A percentile compares a stretch with the other conserved stretches of the same genome.
Conservation (phyloP, 37 sponge, comb jelly and placozoan species). For the Haliclona indistincta region DNA sequence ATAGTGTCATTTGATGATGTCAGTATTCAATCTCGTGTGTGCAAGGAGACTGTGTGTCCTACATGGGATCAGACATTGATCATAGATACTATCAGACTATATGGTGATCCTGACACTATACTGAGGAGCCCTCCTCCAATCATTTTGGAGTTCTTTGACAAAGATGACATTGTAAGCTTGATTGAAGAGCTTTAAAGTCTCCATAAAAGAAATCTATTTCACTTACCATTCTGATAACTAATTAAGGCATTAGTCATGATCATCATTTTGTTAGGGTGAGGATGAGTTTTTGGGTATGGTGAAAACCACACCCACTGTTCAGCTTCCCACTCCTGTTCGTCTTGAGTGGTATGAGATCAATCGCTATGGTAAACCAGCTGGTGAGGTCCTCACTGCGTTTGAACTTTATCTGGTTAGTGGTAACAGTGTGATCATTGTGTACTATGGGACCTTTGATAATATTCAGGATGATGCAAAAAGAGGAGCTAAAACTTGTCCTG, state of each 20-base stretch:
- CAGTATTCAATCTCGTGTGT: constrained; percentile 56
- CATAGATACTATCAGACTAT: constrained; percentile 82
- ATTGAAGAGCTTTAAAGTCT: too few relatives aligned
- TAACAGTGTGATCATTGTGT: too few relatives aligned
- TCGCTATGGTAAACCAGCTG: constrained; percentile 60
- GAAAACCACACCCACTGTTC: constrained; percentile 57
- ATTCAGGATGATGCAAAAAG: too few relatives aligned
- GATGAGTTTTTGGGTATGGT: constrained; percentile 87
- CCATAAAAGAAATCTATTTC: too few relatives aligned
- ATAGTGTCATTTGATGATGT: constrained; percentile 76
- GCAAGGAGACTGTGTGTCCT: constrained; percentile 90
- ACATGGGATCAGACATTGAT: constrained; percentile 98
- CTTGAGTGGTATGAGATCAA: constrained; percentile 85
- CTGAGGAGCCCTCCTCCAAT: constrained; percentile 72
- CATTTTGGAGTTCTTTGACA: constrained; percentile 91
- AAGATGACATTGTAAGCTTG: constrained; percentile 84
- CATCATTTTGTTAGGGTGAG: constrained; percentile 79
- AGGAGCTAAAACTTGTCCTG: too few relatives aligned
- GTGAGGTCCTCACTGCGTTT: constrained; percentile 93
- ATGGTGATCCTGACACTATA: constrained; percentile 74
- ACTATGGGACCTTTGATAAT: too few relatives aligned
- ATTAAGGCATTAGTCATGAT: too few relatives aligned
- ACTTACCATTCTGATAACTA: too few relatives aligned
- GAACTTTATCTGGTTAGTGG: constrained; percentile 73
- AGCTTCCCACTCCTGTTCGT: constrained; percentile 63